A percentile compares a stretch with the other conserved stretches of the same genome.
phyloP scores from a whole-genome alignment of 2,113 vertebrate genomes.

The Boleophthalmus pectinirostris region DNA sequence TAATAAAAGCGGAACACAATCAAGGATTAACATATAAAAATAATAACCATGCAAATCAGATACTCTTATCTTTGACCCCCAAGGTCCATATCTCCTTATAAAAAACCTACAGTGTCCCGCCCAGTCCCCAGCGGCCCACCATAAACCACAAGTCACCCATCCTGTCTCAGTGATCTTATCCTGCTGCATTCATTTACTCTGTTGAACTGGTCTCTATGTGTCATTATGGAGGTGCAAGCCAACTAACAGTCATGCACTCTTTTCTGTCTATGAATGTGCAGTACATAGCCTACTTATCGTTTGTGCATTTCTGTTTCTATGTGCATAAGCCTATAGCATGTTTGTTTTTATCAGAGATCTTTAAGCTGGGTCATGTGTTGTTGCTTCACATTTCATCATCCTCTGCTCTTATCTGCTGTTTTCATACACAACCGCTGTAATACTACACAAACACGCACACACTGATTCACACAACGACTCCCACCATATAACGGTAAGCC shows the following conservation, averaged over 20 bases:
- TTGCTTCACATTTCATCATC: conserved; percentile 77
- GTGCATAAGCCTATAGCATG: conserved; percentile 44
- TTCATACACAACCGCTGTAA: conserved; percentile 74
- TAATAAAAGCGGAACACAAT: conserved; percentile 2
- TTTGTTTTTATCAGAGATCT: conserved; percentile 74
- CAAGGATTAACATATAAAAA: conserved; percentile 1
- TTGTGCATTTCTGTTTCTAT: conserved; percentile 20
- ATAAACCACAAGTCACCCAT: conserved; percentile 51
- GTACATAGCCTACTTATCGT: conserved; percentile 32
- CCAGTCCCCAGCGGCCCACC: conserved; percentile 1
- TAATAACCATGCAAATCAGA: conserved; percentile 7
- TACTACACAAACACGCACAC: conserved; percentile 57
- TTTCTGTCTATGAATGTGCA: conserved; percentile 27
- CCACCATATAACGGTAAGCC: conserved; percentile 62
- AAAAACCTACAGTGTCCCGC: background rate
- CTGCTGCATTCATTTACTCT: conserved; percentile 61
- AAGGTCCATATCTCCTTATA: conserved; percentile 13
- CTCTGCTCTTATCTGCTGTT: conserved; percentile 69
- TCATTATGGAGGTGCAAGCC: conserved; percentile 37
- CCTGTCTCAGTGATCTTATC: conserved; percentile 61
- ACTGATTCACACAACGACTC: conserved; percentile 53
- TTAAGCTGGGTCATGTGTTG: conserved; percentile 73
- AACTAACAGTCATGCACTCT: conserved; percentile 24
- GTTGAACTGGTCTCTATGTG: conserved; percentile 52
- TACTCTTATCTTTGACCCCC: conserved; percentile 8